A percentile compares a stretch with the other conserved stretches of the same genome.
These are phyloP conservation scores for Lepus europaeus DNA, from an alignment of 2,113 vertebrate species.

Conservation along the genomic window DNA sequence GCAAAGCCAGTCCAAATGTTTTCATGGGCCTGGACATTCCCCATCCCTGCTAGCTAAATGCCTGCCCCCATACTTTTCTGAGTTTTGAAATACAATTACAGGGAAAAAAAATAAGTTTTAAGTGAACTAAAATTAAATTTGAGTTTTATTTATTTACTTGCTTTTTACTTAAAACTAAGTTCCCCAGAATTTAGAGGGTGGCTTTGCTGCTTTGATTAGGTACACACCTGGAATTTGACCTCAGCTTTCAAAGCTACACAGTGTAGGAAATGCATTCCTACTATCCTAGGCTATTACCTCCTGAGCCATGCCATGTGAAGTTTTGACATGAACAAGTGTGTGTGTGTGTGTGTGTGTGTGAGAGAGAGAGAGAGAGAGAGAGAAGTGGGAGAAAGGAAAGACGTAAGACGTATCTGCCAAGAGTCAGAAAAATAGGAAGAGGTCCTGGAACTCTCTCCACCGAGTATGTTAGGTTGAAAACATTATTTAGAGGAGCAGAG, in stretches of 20 bases:
- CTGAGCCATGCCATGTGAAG: slow-evolving; percentile 15
- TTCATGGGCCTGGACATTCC: neutral
- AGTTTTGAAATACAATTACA: slow-evolving; percentile 41
- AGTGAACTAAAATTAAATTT: slow-evolving; percentile 43
- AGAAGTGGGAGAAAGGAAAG: slow-evolving; percentile 47
- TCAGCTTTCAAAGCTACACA: slow-evolving; percentile 18
- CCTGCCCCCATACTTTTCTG: neutral
- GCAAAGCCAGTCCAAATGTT: neutral
- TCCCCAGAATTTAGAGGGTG: neutral
- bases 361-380: too few species aligned
- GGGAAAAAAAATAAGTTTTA: slow-evolving; percentile 41
- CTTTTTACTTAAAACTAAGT: slow-evolving; percentile 43
- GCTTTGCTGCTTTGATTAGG: neutral
- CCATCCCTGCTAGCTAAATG: too few species aligned
- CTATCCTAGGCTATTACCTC: neutral
- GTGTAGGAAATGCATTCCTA: neutral
- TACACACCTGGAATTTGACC: neutral
- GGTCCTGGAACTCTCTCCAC: slow-evolving; percentile 42
- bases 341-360: neutral
- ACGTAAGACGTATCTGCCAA: slow-evolving; percentile 63
- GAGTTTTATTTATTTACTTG: neutral
- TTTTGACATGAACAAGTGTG: slow-evolving; percentile 50
- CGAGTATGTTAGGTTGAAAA: slow-evolving; percentile 73
- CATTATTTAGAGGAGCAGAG: slow-evolving; percentile 75
- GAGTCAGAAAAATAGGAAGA: slow-evolving; percentile 74